Conservation (phyloP, 2,113 vertebrate genomes). For the Chionodraco myersi region DNA sequence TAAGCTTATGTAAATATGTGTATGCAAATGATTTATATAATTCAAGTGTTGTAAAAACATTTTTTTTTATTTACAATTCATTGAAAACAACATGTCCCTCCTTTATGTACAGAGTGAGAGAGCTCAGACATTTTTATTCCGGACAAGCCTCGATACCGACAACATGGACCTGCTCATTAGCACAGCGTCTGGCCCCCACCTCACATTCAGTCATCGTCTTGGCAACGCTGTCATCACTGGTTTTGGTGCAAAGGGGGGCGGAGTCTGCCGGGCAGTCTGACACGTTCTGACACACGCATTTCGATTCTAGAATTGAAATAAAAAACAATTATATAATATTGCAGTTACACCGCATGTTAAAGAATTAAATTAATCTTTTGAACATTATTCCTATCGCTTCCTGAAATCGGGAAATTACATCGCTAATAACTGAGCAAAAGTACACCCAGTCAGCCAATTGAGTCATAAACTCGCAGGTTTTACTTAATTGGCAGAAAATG, state of each 20-base stretch:
- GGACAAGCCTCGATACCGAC: conserved; percentile 82
- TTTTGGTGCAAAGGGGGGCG: conserved; percentile 82
- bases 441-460: too few species aligned
- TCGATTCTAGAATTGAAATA: conserved; percentile 41
- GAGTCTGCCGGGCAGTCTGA: conserved; percentile 76
- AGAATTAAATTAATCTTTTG: background rate
- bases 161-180: conserved; percentile 79
- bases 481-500: too few species aligned
- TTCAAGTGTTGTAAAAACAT: background rate
- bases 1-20: background rate
- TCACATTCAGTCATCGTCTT: conserved; percentile 87
- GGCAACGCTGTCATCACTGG: conserved; percentile 17
- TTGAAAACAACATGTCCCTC: background rate
- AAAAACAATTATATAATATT: background rate
- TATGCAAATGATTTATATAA: conserved; percentile 25
- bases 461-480: too few species aligned
- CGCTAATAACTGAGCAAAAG: background rate
- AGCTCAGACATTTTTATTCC: conserved; percentile 3
- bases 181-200: conserved; percentile 83
- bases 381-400: background rate
- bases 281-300: conserved; percentile 83
- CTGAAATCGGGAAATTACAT: background rate
- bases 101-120: background rate
- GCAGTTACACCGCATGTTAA: background rate
- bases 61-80: conserved; percentile 16